Conservation (phyloP, 2,797 vertebrate species). For the Tiaroga cobitis region DNA sequence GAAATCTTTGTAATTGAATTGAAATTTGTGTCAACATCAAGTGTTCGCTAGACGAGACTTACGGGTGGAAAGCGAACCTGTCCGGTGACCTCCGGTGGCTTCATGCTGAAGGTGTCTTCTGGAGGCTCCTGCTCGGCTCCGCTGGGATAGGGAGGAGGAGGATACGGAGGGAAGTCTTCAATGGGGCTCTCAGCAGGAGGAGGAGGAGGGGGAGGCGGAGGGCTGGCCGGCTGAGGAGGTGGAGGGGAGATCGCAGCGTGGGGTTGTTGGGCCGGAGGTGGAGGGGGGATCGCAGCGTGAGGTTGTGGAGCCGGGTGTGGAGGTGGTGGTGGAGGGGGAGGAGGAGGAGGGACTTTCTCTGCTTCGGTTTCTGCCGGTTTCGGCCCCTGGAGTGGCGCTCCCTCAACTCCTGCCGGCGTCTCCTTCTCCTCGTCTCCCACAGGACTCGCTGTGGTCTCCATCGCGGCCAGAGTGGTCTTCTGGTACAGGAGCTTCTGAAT, state of each 20-base stretch:
- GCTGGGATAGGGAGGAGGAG: slow-evolving; percentile 93
- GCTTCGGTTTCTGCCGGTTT: slow-evolving; percentile 42
- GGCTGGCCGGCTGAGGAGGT: slow-evolving; percentile 69
- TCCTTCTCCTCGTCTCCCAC: slow-evolving; percentile 73
- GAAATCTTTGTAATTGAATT: not conserved
- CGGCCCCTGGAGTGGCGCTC: slow-evolving; percentile 58
- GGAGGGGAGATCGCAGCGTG: slow-evolving; percentile 67
- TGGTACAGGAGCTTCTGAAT: slow-evolving; percentile 98
- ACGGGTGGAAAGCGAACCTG: slow-evolving; percentile 92
- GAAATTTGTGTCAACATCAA: not conserved
- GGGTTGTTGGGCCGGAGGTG: slow-evolving; percentile 77
- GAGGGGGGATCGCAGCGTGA: slow-evolving; percentile 65
- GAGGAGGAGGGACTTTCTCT: slow-evolving; percentile 73
- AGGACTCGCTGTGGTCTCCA: slow-evolving; percentile 85
- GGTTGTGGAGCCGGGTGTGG: slow-evolving; percentile 79
- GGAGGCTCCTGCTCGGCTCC: slow-evolving; percentile 86
- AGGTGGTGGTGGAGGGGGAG: slow-evolving; percentile 63
- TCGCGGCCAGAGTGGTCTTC: slow-evolving; percentile 93
- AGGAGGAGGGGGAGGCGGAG: slow-evolving; percentile 63
- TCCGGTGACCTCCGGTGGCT: slow-evolving; percentile 92
- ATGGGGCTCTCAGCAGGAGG: slow-evolving; percentile 80
- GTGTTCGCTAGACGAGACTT: slow-evolving; percentile 62
- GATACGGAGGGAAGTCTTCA: slow-evolving; percentile 95
- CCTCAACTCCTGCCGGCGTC: slow-evolving; percentile 63
- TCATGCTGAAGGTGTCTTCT: slow-evolving; percentile 88